Evolutionary conservation across 2,113 vertebrate genomes (phyloP).

Genomic region (Pterophyllum scalare): DNA sequence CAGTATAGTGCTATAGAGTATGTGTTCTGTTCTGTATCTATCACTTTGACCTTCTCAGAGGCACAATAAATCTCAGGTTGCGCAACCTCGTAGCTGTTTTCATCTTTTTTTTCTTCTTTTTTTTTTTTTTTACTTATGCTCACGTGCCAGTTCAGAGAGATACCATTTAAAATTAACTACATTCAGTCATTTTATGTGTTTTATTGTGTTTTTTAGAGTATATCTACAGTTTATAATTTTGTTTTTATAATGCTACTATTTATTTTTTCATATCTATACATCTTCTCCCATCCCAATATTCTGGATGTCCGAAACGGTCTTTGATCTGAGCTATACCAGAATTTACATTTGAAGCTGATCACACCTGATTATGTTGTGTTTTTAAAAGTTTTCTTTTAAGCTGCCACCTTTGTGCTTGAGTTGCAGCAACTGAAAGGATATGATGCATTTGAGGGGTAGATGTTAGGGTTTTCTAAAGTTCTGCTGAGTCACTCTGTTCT

Average conservation of each 20-base stretch:
- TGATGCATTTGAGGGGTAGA: not conserved
- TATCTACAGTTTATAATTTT: not conserved
- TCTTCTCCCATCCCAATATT: not conserved
- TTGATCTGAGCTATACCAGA: not conserved
- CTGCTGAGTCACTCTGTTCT: not conserved
- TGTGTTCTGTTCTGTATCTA: not conserved
- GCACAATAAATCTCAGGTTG: slow-evolving; percentile 17
- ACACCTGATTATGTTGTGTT: not conserved
- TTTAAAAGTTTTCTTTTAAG: not conserved
- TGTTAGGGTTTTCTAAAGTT: not conserved
- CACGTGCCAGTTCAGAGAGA: not conserved
- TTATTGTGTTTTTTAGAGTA: not conserved
- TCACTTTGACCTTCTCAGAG: slow-evolving; percentile 29
- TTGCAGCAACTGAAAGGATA: not conserved
- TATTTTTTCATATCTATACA: not conserved
- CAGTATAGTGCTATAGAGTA: not conserved
- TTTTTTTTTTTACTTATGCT: not conserved
- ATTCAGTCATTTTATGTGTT: not conserved
- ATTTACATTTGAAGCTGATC: not conserved
- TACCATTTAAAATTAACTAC: not conserved
- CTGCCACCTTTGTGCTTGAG: not conserved
- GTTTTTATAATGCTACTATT: not conserved
- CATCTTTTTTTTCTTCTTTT: not conserved
- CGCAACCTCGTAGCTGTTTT: not conserved
- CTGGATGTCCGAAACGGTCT: not conserved